Evolutionary conservation across 1,140 invertebrate genomes (phyloP).

Genomic region (Cylas formicarius): DNA sequence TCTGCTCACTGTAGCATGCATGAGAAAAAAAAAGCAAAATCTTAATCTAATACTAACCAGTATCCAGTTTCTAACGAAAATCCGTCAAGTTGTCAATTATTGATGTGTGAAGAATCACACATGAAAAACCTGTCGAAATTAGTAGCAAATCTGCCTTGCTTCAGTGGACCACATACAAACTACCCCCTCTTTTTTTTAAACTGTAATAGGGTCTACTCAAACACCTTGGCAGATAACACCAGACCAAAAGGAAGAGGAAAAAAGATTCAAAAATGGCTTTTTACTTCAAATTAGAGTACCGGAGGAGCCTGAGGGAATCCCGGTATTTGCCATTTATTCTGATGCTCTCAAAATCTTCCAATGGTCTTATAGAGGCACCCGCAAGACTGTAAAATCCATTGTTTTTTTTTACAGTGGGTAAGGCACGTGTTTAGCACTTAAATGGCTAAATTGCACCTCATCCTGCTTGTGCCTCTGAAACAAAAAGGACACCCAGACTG

Average conservation of each 20-base stretch:
- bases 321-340: neutral
- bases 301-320: neutral
- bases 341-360: slow-evolving; percentile 33
- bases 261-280: slow-evolving; percentile 3
- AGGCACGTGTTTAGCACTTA: slow-evolving; percentile 37
- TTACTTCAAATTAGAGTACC: neutral
- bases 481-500: slow-evolving; percentile 56
- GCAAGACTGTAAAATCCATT: slow-evolving; percentile 42
- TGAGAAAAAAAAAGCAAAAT: slow-evolving; percentile 8
- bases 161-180: slow-evolving; percentile 29
- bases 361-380: slow-evolving; percentile 43
- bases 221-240: slow-evolving; percentile 31
- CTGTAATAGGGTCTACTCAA: slow-evolving; percentile 10
- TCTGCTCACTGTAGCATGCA: slow-evolving; percentile 1
- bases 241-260: slow-evolving; percentile 39
- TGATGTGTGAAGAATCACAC: slow-evolving; percentile 29
- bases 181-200: slow-evolving; percentile 13
- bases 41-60: slow-evolving; percentile 18
- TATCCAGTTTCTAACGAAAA: slow-evolving; percentile 28
- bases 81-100: slow-evolving; percentile 26
- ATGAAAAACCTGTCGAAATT: slow-evolving; percentile 33
- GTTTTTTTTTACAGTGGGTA: slow-evolving; percentile 31
- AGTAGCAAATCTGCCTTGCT: slow-evolving; percentile 40
- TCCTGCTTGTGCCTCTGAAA: slow-evolving; percentile 74
- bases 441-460: slow-evolving; percentile 42